Base-by-base conservation (phyloP, 2,113 vertebrate species). In the Erpornis zantholeuca region DNA sequence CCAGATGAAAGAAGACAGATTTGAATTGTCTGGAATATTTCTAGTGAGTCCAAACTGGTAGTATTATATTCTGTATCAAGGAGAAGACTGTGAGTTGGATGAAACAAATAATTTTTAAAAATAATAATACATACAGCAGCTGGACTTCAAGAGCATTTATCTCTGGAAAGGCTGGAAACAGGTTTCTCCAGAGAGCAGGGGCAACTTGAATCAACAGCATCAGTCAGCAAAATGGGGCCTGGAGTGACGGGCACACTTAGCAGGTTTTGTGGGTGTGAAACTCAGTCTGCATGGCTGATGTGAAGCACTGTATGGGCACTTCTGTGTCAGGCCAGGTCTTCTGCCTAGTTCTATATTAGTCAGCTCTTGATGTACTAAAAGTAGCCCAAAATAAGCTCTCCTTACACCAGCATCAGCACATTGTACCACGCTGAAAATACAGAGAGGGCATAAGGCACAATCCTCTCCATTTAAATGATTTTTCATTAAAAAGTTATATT, bases 401-500 rank as follows among this genome's bases (percentile, higher is more conserved):
- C 86, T 92, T 89, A 35, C 72, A 81, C 16, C 6, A 71, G 68
- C 3, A 16, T 82, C 86, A 89, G 89, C 96, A 78, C 64, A 53
- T 89, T 95, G 96, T 89, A 82, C 56, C 80, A 8, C 3, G 18
- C 17, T 65, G 79, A 36, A 90, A 86, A 86, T n/a, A 40, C 86
- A 79, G 82, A 61, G 80, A 88, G 44, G 45, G 47, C 56, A 66
- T 70, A 84, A 96, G 87, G 92, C 91, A 95, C 96, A 96, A 89
- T 96, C 92, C 78, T 92, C 69, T 59, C 95, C 89, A 91, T 96
- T 94, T 95, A 95, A 96, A 91, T 86, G 87, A 73, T 80, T 96
- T 91, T 92, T 92, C 81, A 89, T 95, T 94, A 89, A 91, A 92
- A 93, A 86, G 33, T 87, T 92, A 88, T 88, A 92, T 94, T 80